Percentiles rank a stretch among this genome's conserved stretches.
phyloP scores from a whole-genome alignment of 1,140 invertebrate species.

The Drosophila asahinai region DNA sequence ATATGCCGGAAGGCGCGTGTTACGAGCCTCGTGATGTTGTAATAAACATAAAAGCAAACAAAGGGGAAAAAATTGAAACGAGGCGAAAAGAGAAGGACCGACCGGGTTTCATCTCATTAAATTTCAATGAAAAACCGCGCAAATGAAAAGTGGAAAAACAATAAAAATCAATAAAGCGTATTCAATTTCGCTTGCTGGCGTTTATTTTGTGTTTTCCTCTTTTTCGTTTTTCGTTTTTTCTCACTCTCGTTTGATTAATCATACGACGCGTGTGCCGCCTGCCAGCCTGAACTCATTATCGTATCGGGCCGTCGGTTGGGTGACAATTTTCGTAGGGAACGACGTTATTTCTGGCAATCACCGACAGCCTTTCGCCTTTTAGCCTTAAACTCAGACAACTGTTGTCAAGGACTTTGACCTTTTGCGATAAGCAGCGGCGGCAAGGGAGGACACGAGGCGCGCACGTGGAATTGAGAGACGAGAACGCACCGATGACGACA shows the following conservation, averaged over 20 bases:
- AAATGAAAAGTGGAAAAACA: slow-evolving; percentile 36
- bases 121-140: slow-evolving; percentile 41
- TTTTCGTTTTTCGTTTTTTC: not conserved
- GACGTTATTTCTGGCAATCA: slow-evolving; percentile 13
- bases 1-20: slow-evolving; percentile 22
- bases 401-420: slow-evolving; percentile 68
- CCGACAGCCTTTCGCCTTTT: slow-evolving; percentile 12
- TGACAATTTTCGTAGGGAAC: slow-evolving; percentile 27
- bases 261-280: slow-evolving; percentile 49
- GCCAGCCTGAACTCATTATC: slow-evolving; percentile 29
- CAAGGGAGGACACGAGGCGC: slow-evolving; percentile 13
- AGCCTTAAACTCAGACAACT: slow-evolving; percentile 30
- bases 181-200: slow-evolving; percentile 26
- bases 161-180: slow-evolving; percentile 62
- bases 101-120: slow-evolving; percentile 29
- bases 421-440: slow-evolving; percentile 16
- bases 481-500: slow-evolving; percentile 21
- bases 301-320: not conserved
- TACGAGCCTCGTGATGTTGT: slow-evolving; percentile 42
- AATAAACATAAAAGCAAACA: slow-evolving; percentile 50
- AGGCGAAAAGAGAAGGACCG: slow-evolving; percentile 7
- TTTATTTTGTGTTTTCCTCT: not conserved
- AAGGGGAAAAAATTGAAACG: slow-evolving; percentile 30
- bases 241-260: slow-evolving; percentile 60
- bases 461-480: slow-evolving; percentile 40